phyloP scores from a whole-genome alignment of 2,888 invertebrate genomes.

The Barypeithes pellucidus region DNA sequence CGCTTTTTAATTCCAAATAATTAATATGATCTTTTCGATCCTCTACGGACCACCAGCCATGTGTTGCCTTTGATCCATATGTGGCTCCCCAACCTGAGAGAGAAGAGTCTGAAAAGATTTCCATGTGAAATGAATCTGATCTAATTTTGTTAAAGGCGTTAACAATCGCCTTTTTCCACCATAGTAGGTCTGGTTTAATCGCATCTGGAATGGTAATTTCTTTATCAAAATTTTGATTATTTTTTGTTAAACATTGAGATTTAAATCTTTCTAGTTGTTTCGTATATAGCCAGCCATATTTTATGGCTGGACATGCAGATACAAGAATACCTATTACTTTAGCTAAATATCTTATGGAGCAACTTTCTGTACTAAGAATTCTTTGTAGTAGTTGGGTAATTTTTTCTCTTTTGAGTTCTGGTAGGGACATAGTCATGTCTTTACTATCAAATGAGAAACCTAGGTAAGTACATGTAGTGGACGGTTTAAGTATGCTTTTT shows the following conservation, averaged over 20 bases:
- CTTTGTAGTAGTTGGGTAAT: too few species aligned
- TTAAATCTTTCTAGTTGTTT: not conserved
- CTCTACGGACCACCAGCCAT: not conserved
- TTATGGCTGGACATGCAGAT: too few species aligned
- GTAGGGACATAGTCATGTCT: too few species aligned
- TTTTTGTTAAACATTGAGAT: not conserved
- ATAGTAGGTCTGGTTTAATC: not conserved
- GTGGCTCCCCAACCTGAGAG: not conserved
- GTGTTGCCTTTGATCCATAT: not conserved
- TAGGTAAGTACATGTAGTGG: too few species aligned
- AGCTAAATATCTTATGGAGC: too few species aligned
- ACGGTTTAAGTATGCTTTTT: too few species aligned
- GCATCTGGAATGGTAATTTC: not conserved
- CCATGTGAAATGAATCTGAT: not conserved
- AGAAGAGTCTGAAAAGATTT: not conserved
- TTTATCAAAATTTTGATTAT: not conserved
- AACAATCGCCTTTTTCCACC: not conserved
- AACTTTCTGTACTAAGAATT: too few species aligned
- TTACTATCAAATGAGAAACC: too few species aligned
- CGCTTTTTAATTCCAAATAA: not conserved
- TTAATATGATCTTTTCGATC: not conserved
- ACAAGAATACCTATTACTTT: too few species aligned
- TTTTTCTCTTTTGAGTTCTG: too few species aligned
- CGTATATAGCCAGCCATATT: too few species aligned
- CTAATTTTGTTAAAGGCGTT: not conserved